Evolutionary conservation across 2,888 invertebrate genomes (phyloP).

Genomic region (Phalangium opilio): DNA sequence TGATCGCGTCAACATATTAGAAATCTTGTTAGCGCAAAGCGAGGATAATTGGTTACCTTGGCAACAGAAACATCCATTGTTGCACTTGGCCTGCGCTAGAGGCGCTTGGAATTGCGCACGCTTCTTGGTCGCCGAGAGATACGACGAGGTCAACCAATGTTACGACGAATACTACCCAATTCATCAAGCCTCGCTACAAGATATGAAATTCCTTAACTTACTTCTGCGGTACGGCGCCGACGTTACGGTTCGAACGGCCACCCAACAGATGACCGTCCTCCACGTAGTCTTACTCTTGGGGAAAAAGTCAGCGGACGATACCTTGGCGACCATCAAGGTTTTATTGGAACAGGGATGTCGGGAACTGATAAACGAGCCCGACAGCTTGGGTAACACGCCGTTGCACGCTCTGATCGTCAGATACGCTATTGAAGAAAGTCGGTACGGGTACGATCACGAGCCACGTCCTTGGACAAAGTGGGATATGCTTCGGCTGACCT

Average conservation of each 20-base stretch:
- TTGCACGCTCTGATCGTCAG: conserved; percentile 44
- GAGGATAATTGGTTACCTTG: conserved; percentile 52
- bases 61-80: conserved; percentile 39
- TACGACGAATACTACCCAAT: conserved; percentile 64
- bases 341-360: conserved; percentile 53
- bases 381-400: conserved; percentile 55
- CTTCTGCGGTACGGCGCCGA: conserved; percentile 46
- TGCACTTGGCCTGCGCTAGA: conserved; percentile 52
- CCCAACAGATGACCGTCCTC: conserved; percentile 48
- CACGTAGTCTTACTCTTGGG: conserved; percentile 45
- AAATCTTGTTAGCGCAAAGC: conserved; percentile 47
- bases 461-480: conserved; percentile 48
- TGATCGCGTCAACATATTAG: conserved; percentile 48
- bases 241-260: conserved; percentile 50
- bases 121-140: conserved; percentile 44
- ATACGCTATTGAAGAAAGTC: conserved; percentile 51
- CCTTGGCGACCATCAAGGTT: conserved; percentile 48
- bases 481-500: conserved; percentile 52
- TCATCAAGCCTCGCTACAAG: conserved; percentile 54
- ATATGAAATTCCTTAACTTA: conserved; percentile 44
- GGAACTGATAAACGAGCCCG: conserved; percentile 53
- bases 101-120: conserved; percentile 56
- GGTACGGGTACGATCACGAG: conserved; percentile 43
- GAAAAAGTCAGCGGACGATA: conserved; percentile 52
- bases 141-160: conserved; percentile 46